Base-by-base conservation (phyloP, 1,140 invertebrate genomes). In the Bathynomus jamesi region DNA sequence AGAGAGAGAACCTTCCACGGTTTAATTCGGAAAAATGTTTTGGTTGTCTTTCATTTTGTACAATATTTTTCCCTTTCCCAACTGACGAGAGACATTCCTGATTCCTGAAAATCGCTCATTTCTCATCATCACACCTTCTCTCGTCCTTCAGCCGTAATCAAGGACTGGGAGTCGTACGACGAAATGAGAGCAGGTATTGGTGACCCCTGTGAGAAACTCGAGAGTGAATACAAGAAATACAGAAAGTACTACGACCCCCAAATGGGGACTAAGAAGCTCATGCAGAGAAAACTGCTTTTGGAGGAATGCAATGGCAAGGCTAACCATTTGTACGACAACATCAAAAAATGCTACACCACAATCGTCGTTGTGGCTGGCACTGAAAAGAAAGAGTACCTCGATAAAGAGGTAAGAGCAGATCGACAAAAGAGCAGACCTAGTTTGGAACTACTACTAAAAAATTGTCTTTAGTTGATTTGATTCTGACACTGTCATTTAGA, bases 121-220 rank as follows among this genome's bases (percentile, higher is more conserved):
- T n/a, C n/a, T n/a, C n/a, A n/a, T n/a, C n/a, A n/a, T n/a, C n/a
- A n/a, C n/a, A n/a, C n/a, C n/a, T n/a, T n/a, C n/a, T n/a, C n/a
- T n/a, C 28, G 32, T 29, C 32, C 61, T 28, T 17, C 75, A 74
- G 73, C 78, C 61, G 69, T 76, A 11, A 72, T 74, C 67, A 75
- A 75, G 72, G 78, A 78, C 46, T 78, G 78, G 78, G 78, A 78
- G 64, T 73, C 71, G 28, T 78, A 78, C 64, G 78, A 78, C 32
- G 78, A 78, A 21, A 32, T 74, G 28, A 64, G 74, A 27, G 61
- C n/a, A 8, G 53, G 69, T 69, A 78, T 78, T 65, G 73, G 61
- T 46, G 76, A 75, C 25, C 77, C 78, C 24, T 62, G 76, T 27
- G 78, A 78, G 32, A 78, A 78, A 70, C 71, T 75, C 28, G 78